phyloP scores from a whole-genome alignment of 2,888 invertebrate species.

The Melipona beecheii region DNA sequence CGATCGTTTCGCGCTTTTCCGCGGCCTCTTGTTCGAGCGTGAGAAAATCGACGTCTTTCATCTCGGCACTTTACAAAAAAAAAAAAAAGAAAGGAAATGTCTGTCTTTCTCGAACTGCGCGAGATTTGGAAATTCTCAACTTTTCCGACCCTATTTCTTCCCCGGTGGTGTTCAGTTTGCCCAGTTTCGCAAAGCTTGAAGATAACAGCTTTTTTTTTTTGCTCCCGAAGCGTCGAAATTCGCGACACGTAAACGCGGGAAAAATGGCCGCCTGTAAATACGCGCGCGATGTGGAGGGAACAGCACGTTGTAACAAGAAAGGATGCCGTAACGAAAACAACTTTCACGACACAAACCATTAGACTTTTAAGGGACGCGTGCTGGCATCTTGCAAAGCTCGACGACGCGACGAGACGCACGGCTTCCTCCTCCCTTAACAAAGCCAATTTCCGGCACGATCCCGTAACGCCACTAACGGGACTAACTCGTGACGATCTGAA shows the following conservation, averaged over 20 bases:
- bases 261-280: slow-evolving; percentile 13
- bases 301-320: slow-evolving; percentile 26
- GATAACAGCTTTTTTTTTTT: neutral
- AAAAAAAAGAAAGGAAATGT: no score
- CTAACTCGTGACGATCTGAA: slow-evolving; percentile 48
- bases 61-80: neutral
- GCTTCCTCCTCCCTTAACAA: slow-evolving; percentile 70
- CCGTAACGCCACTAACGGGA: slow-evolving; percentile 61
- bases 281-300: neutral
- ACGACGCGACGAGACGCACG: slow-evolving; percentile 55
- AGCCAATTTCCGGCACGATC: slow-evolving; percentile 73
- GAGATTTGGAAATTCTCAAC: neutral
- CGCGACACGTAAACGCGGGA: slow-evolving; percentile 20
- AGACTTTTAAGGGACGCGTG: slow-evolving; percentile 62
- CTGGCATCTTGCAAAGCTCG: slow-evolving; percentile 39
- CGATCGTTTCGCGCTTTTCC: slow-evolving; percentile 34
- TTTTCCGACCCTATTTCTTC: neutral
- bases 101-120: no score
- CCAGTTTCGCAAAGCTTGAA: neutral
- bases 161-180: no score
- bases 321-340: slow-evolving; percentile 42
- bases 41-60: neutral
- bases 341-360: slow-evolving; percentile 62
- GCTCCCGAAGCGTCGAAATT: neutral
- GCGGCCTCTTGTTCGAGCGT: neutral